These are phyloP conservation scores for Cranoglanis bouderius DNA, from an alignment of 2,113 vertebrate genomes.

Conservation along the genomic window DNA sequence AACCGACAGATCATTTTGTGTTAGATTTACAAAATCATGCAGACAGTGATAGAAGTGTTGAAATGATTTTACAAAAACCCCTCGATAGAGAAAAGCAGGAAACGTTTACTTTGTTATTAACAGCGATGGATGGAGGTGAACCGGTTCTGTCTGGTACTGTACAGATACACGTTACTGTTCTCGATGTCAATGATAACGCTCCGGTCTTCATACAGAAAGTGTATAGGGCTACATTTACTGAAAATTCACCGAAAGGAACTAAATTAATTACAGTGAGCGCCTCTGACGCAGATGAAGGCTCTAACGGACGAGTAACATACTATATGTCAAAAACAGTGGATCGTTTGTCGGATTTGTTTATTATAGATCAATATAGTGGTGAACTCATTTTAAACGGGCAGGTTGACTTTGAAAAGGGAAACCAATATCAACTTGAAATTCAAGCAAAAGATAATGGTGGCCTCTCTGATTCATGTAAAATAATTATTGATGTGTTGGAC, in stretches of 20 bases:
- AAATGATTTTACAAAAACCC: constrained; percentile 58
- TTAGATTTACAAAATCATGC: constrained; percentile 56
- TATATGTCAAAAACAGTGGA: constrained; percentile 59
- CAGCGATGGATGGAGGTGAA: constrained; percentile 61
- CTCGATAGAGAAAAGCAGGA: constrained; percentile 66
- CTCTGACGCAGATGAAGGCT: constrained; percentile 65
- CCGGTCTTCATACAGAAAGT: constrained; percentile 56
- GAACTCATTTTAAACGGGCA: constrained; percentile 38
- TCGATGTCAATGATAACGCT: constrained; percentile 56
- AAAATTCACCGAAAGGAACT: constrained; percentile 50
- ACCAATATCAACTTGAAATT: constrained; percentile 64
- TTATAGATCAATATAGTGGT: background rate
- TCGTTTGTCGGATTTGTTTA: constrained; percentile 52
- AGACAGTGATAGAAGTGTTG: constrained; percentile 51
- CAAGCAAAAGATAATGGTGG: constrained; percentile 75
- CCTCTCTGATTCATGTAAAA: constrained; percentile 64
- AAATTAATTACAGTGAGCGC: constrained; percentile 56
- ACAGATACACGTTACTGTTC: constrained; percentile 56
- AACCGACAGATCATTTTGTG: constrained; percentile 31
- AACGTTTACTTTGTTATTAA: constrained; percentile 50
- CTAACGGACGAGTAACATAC: constrained; percentile 63
- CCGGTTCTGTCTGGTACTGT: constrained; percentile 63
- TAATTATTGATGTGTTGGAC: constrained; percentile 71
- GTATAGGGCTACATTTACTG: constrained; percentile 46
- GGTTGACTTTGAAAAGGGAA: constrained; percentile 73